Evolutionary conservation across 2,113 vertebrate genomes (phyloP), one percentile per base, ranked within the genome.

Genomic region (Morphnarchus princeps): DNA sequence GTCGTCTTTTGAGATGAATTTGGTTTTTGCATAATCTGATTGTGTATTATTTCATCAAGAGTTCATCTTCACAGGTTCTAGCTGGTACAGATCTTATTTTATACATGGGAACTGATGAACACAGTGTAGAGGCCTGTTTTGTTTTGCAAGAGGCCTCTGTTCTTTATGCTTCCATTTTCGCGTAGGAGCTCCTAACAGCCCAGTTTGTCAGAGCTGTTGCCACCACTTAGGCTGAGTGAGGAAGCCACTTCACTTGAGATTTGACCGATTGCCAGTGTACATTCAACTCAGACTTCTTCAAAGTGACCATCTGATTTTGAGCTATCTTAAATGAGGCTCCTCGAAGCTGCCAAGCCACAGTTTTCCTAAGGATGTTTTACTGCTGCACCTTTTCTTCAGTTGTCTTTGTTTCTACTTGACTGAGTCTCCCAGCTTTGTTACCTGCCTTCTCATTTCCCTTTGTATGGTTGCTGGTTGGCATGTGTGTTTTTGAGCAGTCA

Each of bases 381-480:
- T 78, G 31, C 62, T 87, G 36, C 28, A 21, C 49, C 61, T 26
- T 25, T 69, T 87, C 20, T 32, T 67, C 24, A 28, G 2, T 7
- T 50, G 3, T 45, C 47, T 36, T 40, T 2, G 5, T 28, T 62
- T 43, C 59, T 42, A 0, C 29, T 49, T 38, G 45, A 31, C 34
- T 25, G 61, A 82, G 25, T 17, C 21, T 82, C n/a, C 16, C 21
- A 15, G 18, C 52, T 69, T 36, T 57, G 29, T 31, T 45, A 17
- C 16, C 25, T 63, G 20, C 38, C 34, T 5, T 38, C 17, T 82
- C 5, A 3, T 34, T 73, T 79, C 47, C 11, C 57, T 66, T 26
- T 24, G 1, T 17, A 3, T 2, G 0, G 22, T 50, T 82, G 45
- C 28, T 58, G 29, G 4, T n/a, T 49, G 67, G 2, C 8, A 2